phyloP scores from a whole-genome alignment of 64 coral and sea anemone species.

The Stichodactyla mertensii region DNA sequence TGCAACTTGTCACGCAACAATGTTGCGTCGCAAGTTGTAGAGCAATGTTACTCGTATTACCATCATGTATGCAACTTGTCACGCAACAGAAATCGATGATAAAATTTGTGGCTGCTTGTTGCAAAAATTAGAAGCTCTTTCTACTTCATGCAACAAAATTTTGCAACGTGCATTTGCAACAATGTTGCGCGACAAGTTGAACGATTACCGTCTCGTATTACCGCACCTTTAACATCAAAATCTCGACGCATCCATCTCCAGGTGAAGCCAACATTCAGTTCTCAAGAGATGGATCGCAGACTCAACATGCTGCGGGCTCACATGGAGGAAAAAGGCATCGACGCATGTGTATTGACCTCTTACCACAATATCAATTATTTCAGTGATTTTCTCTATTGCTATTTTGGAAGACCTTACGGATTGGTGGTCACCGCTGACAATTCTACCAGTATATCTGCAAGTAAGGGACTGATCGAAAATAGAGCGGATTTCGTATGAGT shows the following conservation, averaged over 20 bases:
- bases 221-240: no score
- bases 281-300: conserved; percentile 85
- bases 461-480: conserved; percentile 8
- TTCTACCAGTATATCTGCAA: conserved; percentile 67
- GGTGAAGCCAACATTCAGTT: conserved; percentile 71
- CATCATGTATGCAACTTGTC: no score
- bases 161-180: no score
- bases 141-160: no score
- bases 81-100: no score
- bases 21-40: no score
- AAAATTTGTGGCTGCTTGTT: no score
- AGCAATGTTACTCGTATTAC: no score
- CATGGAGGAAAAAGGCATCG: conserved; percentile 71
- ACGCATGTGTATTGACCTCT: conserved; percentile 93
- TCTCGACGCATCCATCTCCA: not conserved
- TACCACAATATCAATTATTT: conserved; percentile 86
- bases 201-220: not conserved
- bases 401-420: conserved; percentile 78
- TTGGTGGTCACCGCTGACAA: conserved; percentile 69
- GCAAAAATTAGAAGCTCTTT: no score
- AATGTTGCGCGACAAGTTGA: no score
- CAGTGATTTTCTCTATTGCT: conserved; percentile 81
- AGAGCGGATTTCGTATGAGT: not conserved
- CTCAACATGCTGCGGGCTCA: conserved; percentile 63
- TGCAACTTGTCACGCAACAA: no score